These are phyloP conservation scores for Sceloporus tristichus DNA, from an alignment of 2,113 vertebrate species.

Conservation along the genomic window DNA sequence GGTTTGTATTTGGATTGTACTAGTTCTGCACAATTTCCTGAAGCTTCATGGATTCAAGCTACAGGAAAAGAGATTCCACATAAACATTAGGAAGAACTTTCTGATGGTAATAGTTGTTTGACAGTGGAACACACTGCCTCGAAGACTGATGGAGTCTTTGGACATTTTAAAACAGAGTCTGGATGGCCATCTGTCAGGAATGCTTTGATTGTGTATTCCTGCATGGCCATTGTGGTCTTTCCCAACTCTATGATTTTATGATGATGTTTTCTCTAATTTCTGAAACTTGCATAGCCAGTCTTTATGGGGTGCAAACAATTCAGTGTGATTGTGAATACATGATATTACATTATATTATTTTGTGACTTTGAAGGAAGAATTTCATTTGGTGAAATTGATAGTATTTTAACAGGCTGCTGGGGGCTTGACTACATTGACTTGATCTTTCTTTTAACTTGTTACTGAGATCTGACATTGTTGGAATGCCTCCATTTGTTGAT, in stretches of 20 bases:
- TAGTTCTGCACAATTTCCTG: neutral
- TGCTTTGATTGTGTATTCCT: too few relatives aligned
- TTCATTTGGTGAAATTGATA: neutral
- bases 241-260: too few relatives aligned
- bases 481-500: slow-evolving; percentile 17
- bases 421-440: neutral
- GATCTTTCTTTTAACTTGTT: neutral
- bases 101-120: too few relatives aligned
- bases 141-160: too few relatives aligned
- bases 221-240: too few relatives aligned
- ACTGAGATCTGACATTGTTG: neutral
- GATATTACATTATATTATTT: neutral
- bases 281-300: neutral
- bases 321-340: neutral
- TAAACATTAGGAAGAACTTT: too few relatives aligned
- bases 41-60: too few relatives aligned
- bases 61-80: too few relatives aligned
- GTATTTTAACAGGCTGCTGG: neutral
- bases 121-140: too few relatives aligned
- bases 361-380: neutral
- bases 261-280: neutral
- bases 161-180: too few relatives aligned
- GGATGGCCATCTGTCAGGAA: too few relatives aligned
- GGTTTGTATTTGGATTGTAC: neutral
- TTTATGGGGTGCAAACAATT: neutral